Evolutionary conservation across 2,888 invertebrate species (phyloP).

Genomic region (Notodonta dromedarius): DNA sequence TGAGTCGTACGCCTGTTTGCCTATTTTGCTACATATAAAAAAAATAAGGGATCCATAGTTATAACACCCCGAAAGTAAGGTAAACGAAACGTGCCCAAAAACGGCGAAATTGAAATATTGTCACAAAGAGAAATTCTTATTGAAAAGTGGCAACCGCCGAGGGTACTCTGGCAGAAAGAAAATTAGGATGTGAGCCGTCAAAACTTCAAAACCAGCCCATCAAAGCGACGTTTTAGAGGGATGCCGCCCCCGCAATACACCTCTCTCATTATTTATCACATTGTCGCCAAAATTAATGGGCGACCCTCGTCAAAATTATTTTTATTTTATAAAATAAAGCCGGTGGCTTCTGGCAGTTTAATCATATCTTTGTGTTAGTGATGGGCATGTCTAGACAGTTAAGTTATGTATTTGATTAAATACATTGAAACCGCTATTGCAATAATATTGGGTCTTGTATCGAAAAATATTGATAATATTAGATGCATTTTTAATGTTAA

Average conservation of each 20-base stretch:
- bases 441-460: too few relatives aligned
- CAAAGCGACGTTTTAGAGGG: constrained; percentile 66
- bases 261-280: constrained; percentile 84
- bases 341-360: constrained; percentile 76
- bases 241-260: constrained; percentile 77
- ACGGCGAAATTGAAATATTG: constrained; percentile 63
- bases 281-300: constrained; percentile 82
- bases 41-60: background rate
- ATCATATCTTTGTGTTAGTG: constrained; percentile 74
- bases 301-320: constrained; percentile 81
- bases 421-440: too few relatives aligned
- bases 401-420: background rate
- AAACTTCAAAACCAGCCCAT: constrained; percentile 80
- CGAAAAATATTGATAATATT: too few relatives aligned
- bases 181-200: constrained; percentile 82
- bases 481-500: too few relatives aligned
- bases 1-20: too few relatives aligned
- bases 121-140: constrained; percentile 69
- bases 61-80: background rate
- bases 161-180: constrained; percentile 69
- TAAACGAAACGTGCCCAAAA: constrained; percentile 25
- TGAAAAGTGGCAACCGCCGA: constrained; percentile 69
- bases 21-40: background rate
- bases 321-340: constrained; percentile 80
- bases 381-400: constrained; percentile 36